phyloP scores from a whole-genome alignment of 1,140 invertebrate species.

The Drosophila bocqueti region DNA sequence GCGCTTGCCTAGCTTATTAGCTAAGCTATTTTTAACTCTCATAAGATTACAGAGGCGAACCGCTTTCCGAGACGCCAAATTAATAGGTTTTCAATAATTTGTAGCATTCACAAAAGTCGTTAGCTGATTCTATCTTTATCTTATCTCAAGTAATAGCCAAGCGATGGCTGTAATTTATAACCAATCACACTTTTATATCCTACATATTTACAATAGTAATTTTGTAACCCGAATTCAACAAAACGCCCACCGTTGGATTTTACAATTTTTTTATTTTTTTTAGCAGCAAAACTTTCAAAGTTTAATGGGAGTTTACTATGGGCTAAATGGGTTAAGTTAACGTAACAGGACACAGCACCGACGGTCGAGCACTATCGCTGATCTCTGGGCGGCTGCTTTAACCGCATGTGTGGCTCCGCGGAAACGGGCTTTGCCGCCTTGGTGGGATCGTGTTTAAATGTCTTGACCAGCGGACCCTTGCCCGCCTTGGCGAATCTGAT shows the following conservation, averaged over 20 bases:
- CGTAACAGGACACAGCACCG: conserved; percentile 67
- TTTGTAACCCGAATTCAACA: no score
- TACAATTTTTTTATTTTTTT: conserved; percentile 52
- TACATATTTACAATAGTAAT: not conserved
- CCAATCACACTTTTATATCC: not conserved
- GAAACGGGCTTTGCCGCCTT: conserved; percentile 79
- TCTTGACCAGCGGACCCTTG: conserved; percentile 93
- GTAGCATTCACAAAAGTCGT: not conserved
- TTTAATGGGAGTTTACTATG: conserved; percentile 40
- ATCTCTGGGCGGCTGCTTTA: conserved; percentile 45
- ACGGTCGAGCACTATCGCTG: conserved; percentile 2
- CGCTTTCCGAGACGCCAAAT: not conserved
- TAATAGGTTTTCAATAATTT: not conserved
- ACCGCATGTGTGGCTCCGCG: conserved; percentile 38
- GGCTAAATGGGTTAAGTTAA: conserved; percentile 60
- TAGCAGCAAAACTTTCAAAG: conserved; percentile 33
- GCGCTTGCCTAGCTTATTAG: not conserved
- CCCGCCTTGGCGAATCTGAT: conserved; percentile 93
- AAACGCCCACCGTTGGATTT: not conserved
- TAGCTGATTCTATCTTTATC: not conserved
- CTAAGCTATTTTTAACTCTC: not conserved
- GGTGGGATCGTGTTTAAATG: conserved; percentile 94
- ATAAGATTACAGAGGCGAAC: not conserved
- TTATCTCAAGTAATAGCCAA: not conserved
- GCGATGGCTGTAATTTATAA: not conserved